Evolutionary conservation across 2,888 invertebrate species (phyloP).

Genomic region (Brenthis hecate): DNA sequence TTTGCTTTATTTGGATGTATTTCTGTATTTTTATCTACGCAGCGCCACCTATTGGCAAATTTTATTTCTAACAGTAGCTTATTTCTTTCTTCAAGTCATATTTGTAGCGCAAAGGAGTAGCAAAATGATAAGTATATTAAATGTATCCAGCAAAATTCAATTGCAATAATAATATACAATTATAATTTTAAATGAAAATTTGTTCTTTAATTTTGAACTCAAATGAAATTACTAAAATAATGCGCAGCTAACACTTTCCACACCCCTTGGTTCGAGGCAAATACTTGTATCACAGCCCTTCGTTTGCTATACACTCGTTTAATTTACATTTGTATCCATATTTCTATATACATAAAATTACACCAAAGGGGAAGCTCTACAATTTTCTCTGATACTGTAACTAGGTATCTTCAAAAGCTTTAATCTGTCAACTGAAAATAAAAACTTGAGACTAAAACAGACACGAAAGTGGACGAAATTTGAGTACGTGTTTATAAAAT

Average conservation of each 20-base stretch:
- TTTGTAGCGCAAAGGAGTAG: no score
- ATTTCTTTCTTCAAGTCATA: no score
- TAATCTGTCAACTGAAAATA: conserved; percentile 35
- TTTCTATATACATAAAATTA: conserved; percentile 35
- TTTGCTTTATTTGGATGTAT: no score
- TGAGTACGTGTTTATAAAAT: neutral
- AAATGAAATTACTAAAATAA: conserved; percentile 39
- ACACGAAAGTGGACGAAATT: conserved; percentile 8
- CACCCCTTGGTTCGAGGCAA: conserved; percentile 44
- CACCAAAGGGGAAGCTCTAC: conserved; percentile 37
- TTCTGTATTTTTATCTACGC: no score
- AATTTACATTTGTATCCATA: conserved; percentile 48
- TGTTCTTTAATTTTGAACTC: conserved; percentile 23
- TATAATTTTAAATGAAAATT: conserved; percentile 9
- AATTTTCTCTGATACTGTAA: conserved; percentile 34
- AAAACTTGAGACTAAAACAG: conserved; percentile 22
- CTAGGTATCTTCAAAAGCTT: conserved; percentile 32
- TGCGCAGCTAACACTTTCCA: conserved; percentile 39
- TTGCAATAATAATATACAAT: neutral
- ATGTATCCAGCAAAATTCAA: neutral
- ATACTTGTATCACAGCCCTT: conserved; percentile 49
- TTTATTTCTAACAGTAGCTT: no score
- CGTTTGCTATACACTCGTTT: conserved; percentile 44
- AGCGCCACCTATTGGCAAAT: no score
- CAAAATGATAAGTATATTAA: neutral